A percentile compares a stretch with the other conserved stretches of the same genome.
Conservation (phyloP, 2,888 invertebrate genomes). For the Macrophya alboannulata region DNA sequence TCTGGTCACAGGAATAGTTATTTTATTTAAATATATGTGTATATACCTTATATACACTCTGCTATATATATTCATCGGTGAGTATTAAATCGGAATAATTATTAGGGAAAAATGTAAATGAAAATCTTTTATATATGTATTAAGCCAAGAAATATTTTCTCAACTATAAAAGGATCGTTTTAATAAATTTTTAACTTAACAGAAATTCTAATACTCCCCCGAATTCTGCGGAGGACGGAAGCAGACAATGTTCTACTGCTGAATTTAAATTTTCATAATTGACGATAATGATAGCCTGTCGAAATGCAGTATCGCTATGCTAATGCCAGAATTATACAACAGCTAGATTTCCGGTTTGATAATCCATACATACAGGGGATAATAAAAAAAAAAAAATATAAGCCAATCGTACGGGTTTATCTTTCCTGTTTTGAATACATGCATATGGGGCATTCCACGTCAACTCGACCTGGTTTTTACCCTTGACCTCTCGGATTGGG, state of each 20-base stretch:
- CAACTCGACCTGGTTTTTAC: too few species aligned
- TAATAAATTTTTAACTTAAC: slow-evolving; percentile 28
- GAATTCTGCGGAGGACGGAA: slow-evolving; percentile 6
- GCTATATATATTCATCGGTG: neutral
- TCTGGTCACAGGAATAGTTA: neutral
- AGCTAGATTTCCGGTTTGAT: slow-evolving; percentile 33
- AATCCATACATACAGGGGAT: slow-evolving; percentile 12
- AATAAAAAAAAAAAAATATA: neutral
- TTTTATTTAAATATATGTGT: slow-evolving; percentile 2
- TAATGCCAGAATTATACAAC: slow-evolving; percentile 47
- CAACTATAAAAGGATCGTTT: neutral
- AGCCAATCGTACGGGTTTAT: slow-evolving; percentile 14
- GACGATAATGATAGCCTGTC: slow-evolving; percentile 45
- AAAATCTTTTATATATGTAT: neutral
- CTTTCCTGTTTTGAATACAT: neutral
- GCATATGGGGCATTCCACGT: too few species aligned
- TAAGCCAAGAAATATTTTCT: neutral
- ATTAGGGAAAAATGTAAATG: slow-evolving; percentile 27
- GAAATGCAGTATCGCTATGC: slow-evolving; percentile 44
- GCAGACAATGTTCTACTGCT: slow-evolving; percentile 28
- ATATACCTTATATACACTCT: neutral
- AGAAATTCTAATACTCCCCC: neutral
- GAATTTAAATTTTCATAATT: slow-evolving; percentile 53
- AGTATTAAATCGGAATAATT: slow-evolving; percentile 10
- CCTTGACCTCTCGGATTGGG: too few species aligned